Evolutionary conservation across 2,797 vertebrate species (phyloP).

Genomic region (Xenopus petersii): DNA sequence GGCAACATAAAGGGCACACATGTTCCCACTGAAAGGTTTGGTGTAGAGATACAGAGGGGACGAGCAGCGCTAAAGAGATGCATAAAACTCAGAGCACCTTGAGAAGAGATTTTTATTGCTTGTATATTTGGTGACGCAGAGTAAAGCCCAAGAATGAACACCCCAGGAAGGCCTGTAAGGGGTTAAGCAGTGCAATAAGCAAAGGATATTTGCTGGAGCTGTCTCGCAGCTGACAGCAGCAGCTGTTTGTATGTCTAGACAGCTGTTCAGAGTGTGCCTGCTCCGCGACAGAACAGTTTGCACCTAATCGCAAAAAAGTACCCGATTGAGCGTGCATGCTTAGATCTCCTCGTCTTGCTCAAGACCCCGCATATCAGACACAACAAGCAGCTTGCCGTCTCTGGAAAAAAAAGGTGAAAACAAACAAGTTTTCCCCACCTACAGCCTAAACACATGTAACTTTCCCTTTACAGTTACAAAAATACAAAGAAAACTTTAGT

Average conservation of each 20-base stretch:
- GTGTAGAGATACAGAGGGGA: background rate
- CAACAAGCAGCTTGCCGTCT: background rate
- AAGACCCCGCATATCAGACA: background rate
- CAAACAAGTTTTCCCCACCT: too few relatives aligned
- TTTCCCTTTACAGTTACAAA: too few relatives aligned
- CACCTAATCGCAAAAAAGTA: constrained; percentile 64
- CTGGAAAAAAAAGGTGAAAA: too few relatives aligned
- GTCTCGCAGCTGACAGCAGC: constrained; percentile 71
- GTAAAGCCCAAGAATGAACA: background rate
- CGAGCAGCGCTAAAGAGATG: constrained; percentile 19
- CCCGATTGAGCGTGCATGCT: constrained; percentile 15
- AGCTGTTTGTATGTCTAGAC: constrained; percentile 71
- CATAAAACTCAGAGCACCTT: too few relatives aligned
- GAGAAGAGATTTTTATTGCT: constrained; percentile 9
- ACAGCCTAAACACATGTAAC: too few relatives aligned
- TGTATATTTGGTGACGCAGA: constrained; percentile 19
- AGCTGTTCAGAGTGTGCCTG: constrained; percentile 67
- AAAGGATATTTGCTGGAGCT: constrained; percentile 63
- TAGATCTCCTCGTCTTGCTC: background rate
- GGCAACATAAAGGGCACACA: constrained; percentile 21
- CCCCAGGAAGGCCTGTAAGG: constrained; percentile 48
- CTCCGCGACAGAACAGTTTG: constrained; percentile 58
- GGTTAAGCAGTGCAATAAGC: constrained; percentile 59
- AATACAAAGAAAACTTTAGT: too few relatives aligned
- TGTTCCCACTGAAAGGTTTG: background rate